Base-by-base conservation (phyloP, 23 tunicate species). In the Trididemnum miniatum region DNA sequence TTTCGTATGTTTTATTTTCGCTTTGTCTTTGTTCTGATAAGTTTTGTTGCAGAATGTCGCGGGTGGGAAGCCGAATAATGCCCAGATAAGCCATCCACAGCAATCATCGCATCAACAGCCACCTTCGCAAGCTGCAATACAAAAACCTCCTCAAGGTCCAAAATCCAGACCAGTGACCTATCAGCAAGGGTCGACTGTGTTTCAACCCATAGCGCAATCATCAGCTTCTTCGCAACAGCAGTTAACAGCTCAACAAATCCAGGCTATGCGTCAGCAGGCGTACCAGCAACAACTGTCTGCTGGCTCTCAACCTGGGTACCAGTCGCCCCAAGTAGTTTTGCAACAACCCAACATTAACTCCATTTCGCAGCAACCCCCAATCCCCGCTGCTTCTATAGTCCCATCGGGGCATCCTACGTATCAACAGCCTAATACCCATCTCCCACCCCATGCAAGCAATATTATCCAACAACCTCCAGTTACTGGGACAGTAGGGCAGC, bases 241-340 rank as follows among this genome's bases (percentile, higher is more conserved):
- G 76, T 1, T 80, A 20, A 65, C 84, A 0, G 40, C 71, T 1
- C 84, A 80, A 35, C 75, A 65, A 38, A 23, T 80, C 2, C 84
- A 80, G 15, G 84, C 63, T 5, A n/a, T 65, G 76, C 76, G 71
- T 1, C 76, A 65, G n/a, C 76, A 65, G 62, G 15, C 31, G 76
- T 27, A 37, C n/a, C 36, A 24, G 36, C 71, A 63, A 63, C 30
- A 24, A 31, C 38, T 51, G 0, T 31, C 84, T 26, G 62, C 34
- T 34, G 65, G 32, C 25, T 22, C 44, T 31, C 78, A 82, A 71
- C 69, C 78, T 15, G 51, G 25, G 40, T 54, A 82, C 23, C 77
- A 35, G n/a, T 5, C 86, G 1, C 79, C 77, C 9, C 79, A 38
- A 37, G 79, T 73, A 28, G 59, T 40, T 20, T 5, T 73, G 30